These are phyloP conservation scores for Enteromius anoplus DNA, from an alignment of 2,797 vertebrate species.

Conservation along the genomic window DNA sequence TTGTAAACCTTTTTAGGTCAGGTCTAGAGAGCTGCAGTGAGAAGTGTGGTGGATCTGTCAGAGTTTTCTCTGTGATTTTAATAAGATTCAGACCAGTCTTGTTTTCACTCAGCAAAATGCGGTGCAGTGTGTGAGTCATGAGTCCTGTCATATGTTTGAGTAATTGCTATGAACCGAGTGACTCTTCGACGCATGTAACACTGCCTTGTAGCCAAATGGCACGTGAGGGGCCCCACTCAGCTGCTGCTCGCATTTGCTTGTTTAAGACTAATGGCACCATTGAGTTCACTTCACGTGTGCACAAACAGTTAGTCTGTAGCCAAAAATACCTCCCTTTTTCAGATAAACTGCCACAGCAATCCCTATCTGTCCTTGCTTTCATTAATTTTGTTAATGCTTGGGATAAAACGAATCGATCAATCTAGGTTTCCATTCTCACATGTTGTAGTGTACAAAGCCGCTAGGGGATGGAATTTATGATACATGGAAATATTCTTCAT, in stretches of 20 bases:
- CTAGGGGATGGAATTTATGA: constrained; percentile 18
- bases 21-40: constrained; percentile 42
- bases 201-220: constrained; percentile 60
- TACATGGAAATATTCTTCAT: constrained; percentile 11
- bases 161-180: constrained; percentile 69
- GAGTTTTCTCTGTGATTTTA: constrained; percentile 55
- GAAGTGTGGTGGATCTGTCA: constrained; percentile 54
- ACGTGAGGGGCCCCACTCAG: constrained; percentile 44
- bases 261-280: constrained; percentile 49
- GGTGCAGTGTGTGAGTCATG: constrained; percentile 67
- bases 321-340: constrained; percentile 47
- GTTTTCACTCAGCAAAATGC: constrained; percentile 62
- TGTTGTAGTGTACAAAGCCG: not conserved
- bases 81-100: constrained; percentile 64
- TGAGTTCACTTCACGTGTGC: constrained; percentile 43
- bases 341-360: constrained; percentile 38
- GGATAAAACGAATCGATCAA: constrained; percentile 26
- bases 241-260: constrained; percentile 48
- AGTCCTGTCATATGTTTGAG: constrained; percentile 65
- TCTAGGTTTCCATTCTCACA: constrained; percentile 34
- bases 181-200: constrained; percentile 56
- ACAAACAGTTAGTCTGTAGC: constrained; percentile 35
- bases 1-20: constrained; percentile 9
- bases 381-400: constrained; percentile 34
- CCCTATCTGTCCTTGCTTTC: constrained; percentile 37